phyloP scores from a whole-genome alignment of 2,888 invertebrate species.

The Plagiodera versicolora region DNA sequence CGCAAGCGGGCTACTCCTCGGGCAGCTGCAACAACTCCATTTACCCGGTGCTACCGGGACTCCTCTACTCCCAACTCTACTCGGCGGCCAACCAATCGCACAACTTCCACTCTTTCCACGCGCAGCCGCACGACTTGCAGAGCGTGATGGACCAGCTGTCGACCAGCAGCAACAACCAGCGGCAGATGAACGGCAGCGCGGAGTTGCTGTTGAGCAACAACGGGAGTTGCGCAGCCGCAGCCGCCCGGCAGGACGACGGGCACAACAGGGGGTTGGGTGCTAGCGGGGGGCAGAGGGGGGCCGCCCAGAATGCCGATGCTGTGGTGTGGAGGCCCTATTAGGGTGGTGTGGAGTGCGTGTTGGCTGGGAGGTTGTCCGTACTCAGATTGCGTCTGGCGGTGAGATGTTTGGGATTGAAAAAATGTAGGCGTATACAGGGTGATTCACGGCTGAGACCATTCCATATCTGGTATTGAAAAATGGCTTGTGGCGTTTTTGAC shows the following conservation, averaged over 20 bases:
- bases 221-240: constrained; percentile 64
- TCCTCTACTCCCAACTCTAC: constrained; percentile 82
- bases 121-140: constrained; percentile 64
- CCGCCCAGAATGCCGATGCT: constrained; percentile 66
- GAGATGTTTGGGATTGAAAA: too few species aligned
- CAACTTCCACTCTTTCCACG: constrained; percentile 68
- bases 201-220: constrained; percentile 60
- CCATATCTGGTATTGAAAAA: too few species aligned
- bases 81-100: constrained; percentile 77
- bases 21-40: constrained; percentile 72
- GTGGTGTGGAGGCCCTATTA: constrained; percentile 78
- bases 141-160: constrained; percentile 77
- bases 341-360: too few species aligned
- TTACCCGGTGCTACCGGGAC: constrained; percentile 78
- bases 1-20: constrained; percentile 55
- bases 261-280: constrained; percentile 51
- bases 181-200: constrained; percentile 55
- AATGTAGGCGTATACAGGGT: too few species aligned
- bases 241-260: constrained; percentile 61
- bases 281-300: constrained; percentile 59
- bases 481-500: too few species aligned
- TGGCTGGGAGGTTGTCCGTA: too few species aligned
- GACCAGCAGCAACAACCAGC: constrained; percentile 60
- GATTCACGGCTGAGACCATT: too few species aligned
- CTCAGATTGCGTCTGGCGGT: too few species aligned